These are phyloP conservation scores for Natrix natrix DNA, from an alignment of 2,797 vertebrate species.

Conservation along the genomic window DNA sequence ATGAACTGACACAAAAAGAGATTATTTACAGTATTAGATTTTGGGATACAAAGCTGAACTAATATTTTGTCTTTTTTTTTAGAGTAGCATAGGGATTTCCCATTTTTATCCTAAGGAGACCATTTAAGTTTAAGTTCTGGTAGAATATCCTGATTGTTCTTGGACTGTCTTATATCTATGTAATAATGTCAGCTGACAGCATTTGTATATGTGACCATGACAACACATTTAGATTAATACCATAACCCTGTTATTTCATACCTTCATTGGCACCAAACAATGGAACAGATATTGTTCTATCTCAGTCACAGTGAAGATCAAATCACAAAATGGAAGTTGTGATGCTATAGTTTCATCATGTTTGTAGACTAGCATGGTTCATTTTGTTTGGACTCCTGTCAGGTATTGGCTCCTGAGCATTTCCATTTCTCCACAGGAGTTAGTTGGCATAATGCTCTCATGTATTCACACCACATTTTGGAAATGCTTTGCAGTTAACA, in stretches of 20 bases:
- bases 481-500: background rate
- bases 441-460: background rate
- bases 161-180: background rate
- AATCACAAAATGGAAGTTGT: background rate
- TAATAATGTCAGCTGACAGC: background rate
- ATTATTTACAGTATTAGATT: background rate
- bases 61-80: background rate
- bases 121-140: background rate
- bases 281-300: background rate
- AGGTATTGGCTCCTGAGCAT: background rate
- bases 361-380: background rate
- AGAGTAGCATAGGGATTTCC: background rate
- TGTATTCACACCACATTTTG: background rate
- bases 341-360: background rate
- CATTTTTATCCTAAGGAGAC: background rate
- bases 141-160: background rate
- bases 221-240: background rate
- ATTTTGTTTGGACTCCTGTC: background rate
- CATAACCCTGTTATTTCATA: background rate
- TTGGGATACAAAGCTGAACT: background rate
- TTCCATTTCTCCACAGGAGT: background rate
- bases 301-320: background rate
- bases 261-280: background rate
- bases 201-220: background rate
- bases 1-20: background rate